Base-by-base conservation (phyloP, 37 sponge, comb jelly and placozoan genomes). In the Chondrosia reniformis region DNA sequence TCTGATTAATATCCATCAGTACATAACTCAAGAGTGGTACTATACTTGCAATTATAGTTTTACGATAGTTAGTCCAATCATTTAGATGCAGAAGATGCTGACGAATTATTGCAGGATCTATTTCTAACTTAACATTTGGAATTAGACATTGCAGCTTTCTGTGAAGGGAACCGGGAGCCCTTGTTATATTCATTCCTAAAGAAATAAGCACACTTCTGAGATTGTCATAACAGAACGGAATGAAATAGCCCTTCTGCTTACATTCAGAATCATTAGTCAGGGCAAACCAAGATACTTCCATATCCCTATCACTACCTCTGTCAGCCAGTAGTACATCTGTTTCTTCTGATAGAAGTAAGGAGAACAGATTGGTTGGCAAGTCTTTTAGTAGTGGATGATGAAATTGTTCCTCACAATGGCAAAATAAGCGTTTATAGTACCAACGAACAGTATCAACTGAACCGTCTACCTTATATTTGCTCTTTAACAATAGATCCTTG, bases 351-450 rank as follows among this genome's bases (percentile, higher is more conserved):
- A 77, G 36, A 28, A 77, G 24, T 21, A 57, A 22, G 44, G 39
- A 44, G 12, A 13, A 69, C 0, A 34, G 44, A 12, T 17, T 40
- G 17, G 5, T 36, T 34, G 44, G 25, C 4, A 69, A 24, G 4
- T 13, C 25, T 38, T 40, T 69, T 44, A 69, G 24, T 21, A 37
- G n/a, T n/a, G n/a, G n/a, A n/a, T n/a, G n/a, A n/a, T n/a, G n/a
- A n/a, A n/a, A n/a, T n/a, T n/a, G n/a, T n/a, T n/a, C n/a, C n/a
- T n/a, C n/a, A n/a, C n/a, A n/a, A n/a, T n/a, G n/a, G n/a, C n/a
- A n/a, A n/a, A n/a, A n/a, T 3, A 88, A 80, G 1, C 79, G 80
- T 0, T 32, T 65, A 57, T 88, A 80, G 46, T 58, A 84, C 80
- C 80, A 88, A 0, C 79, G 44, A 9, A 15, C 15, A 5, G 72